These are phyloP conservation scores for Crypturellus undulatus DNA, from an alignment of 2,113 vertebrate genomes.

Conservation along the genomic window DNA sequence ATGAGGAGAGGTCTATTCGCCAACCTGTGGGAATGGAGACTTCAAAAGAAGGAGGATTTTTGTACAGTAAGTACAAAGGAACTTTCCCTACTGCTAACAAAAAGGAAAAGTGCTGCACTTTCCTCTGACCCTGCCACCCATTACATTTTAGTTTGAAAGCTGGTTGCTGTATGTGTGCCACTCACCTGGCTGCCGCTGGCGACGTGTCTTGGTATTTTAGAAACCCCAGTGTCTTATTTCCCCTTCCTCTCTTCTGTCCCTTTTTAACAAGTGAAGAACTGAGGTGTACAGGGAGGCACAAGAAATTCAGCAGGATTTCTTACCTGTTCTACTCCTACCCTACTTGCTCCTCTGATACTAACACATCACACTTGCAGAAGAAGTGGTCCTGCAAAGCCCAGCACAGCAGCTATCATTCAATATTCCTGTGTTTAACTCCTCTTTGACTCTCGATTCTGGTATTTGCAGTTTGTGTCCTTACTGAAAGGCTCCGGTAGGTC, in stretches of 20 bases:
- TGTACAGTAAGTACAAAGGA: background rate
- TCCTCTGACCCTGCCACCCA: background rate
- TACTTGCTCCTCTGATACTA: background rate
- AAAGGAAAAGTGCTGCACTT: background rate
- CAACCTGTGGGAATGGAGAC: background rate
- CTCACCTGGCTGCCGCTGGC: background rate
- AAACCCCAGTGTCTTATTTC: background rate
- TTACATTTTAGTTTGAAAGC: accelerated
- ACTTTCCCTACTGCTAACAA: background rate
- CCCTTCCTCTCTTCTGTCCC: background rate
- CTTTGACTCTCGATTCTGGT: background rate
- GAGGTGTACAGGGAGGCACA: background rate
- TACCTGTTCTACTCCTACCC: background rate
- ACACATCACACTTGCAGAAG: background rate
- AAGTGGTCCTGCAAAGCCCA: background rate
- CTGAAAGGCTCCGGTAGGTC: background rate
- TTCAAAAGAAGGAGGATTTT: background rate
- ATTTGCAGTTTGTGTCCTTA: background rate
- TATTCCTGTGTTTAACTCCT: background rate
- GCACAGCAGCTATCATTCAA: background rate
- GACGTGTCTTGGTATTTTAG: accelerated
- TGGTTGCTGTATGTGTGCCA: accelerated
- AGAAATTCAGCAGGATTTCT: background rate
- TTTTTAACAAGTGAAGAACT: background rate
- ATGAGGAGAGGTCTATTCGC: background rate